Conservation (phyloP, 1,140 invertebrate species). For the Halesus radiatus region DNA sequence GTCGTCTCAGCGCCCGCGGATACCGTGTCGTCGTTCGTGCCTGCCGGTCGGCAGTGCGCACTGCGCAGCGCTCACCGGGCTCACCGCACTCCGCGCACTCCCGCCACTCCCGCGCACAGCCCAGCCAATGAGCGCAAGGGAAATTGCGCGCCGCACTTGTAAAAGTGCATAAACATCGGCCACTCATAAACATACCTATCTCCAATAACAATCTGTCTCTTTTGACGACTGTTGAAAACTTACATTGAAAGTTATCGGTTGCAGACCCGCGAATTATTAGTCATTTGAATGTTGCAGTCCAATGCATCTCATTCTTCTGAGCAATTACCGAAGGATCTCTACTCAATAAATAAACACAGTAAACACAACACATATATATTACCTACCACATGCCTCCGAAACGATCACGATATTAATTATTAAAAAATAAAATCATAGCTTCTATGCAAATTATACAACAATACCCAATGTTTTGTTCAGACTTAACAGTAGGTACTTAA, state of each 20-base stretch:
- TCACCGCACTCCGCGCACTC: too few species aligned
- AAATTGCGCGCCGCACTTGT: neutral
- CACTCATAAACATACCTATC: neutral
- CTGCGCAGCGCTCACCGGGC: too few species aligned
- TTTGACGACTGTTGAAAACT: neutral
- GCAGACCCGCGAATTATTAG: neutral
- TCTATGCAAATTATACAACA: too few species aligned
- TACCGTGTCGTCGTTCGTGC: constrained; percentile 47
- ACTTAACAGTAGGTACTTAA: too few species aligned
- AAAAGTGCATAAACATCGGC: neutral
- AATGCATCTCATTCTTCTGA: neutral
- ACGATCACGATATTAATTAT: too few species aligned
- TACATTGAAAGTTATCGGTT: neutral
- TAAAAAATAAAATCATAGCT: too few species aligned
- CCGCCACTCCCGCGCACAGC: neutral
- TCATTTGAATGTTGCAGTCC: neutral
- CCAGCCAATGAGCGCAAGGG: neutral
- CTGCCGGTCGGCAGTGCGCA: constrained; percentile 42
- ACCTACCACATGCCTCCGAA: too few species aligned
- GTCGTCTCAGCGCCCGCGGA: constrained; percentile 35
- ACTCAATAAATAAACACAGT: too few species aligned
- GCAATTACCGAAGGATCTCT: neutral
- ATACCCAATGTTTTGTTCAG: too few species aligned
- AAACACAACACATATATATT: too few species aligned
- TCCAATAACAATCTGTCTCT: neutral